Conservation (phyloP, 2,113 vertebrate species). For the Gnathonemus echidnorhynchus region DNA sequence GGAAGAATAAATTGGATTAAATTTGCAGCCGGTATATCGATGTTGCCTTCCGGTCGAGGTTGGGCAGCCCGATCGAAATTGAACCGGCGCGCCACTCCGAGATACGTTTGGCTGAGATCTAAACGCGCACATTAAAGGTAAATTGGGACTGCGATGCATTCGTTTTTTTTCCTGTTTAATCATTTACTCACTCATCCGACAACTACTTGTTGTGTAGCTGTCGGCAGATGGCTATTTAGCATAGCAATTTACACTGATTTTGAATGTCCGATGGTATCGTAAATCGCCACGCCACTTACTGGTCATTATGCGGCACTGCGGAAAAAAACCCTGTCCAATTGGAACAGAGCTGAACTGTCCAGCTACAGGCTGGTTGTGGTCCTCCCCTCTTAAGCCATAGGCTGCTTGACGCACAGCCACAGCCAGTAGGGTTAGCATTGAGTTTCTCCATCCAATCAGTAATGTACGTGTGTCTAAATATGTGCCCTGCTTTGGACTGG, state of each 20-base stretch:
- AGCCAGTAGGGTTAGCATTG: background rate
- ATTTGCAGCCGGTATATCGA: background rate
- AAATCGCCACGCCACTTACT: background rate
- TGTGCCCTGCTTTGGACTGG: background rate
- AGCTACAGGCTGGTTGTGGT: background rate
- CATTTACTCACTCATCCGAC: background rate
- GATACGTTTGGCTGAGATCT: background rate
- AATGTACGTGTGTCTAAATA: background rate
- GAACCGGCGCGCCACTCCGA: background rate
- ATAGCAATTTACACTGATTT: background rate
- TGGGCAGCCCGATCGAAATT: background rate
- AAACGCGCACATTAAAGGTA: background rate
- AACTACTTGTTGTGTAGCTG: background rate
- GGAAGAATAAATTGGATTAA: background rate
- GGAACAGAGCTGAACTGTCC: background rate
- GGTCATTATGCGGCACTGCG: background rate
- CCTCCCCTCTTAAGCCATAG: background rate
- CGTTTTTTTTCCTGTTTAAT: background rate
- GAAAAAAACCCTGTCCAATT: background rate
- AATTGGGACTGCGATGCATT: background rate
- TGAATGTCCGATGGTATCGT: background rate
- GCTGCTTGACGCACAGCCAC: background rate
- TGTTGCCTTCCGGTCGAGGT: background rate
- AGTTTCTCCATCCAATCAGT: background rate
- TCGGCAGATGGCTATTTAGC: background rate